Evolutionary conservation across 2,888 invertebrate genomes (phyloP), one percentile per base, ranked within the genome.

Genomic region (Phlogophora meticulosa): DNA sequence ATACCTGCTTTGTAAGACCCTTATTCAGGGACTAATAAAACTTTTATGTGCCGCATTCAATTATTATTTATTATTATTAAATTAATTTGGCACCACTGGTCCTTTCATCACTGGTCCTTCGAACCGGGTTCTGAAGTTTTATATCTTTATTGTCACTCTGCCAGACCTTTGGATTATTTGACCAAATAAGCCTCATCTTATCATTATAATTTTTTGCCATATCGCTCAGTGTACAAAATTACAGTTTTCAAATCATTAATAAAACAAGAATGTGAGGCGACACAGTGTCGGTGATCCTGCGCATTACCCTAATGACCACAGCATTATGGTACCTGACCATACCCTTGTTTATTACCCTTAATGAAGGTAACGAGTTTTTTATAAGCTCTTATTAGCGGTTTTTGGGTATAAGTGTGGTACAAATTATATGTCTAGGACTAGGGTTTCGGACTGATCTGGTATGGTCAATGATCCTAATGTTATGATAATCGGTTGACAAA

Each of bases 301-400:
- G 71, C 84, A 90, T 92, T 88, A 88, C 83, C 73, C 87, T 93
- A 93, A 93, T 93, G 91, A 91, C 88, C 82, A 83, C 83, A 84
- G 85, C 89, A 91, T 92, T 90, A 92, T 90, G 83, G 84, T 83
- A 84, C 81, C 83, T 85, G 87, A 76, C 89, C 88, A 90, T 90
- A 91, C 89, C 87, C 90, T 89, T 83, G 87, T 93, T 93, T 93
- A 93, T 93, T 92, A 91, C 89, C 91, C 88, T 88, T 93, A 92
- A 93, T 92, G 88, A 90, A 89, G 83, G 83, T 92, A 93, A 93
- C 92, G 90, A 93, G 92, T 92, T 93, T 92, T 92, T 93, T 88
- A 85, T 81, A 78, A 81, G 79, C 71, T 75, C 60, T 57, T 76
- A 66, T 77, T 79, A 80, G 60, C 86, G 84, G 76, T 77, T 83